Base-by-base conservation (phyloP, 92 coral and sea anemone species). In the Siderastrea siderea region DNA sequence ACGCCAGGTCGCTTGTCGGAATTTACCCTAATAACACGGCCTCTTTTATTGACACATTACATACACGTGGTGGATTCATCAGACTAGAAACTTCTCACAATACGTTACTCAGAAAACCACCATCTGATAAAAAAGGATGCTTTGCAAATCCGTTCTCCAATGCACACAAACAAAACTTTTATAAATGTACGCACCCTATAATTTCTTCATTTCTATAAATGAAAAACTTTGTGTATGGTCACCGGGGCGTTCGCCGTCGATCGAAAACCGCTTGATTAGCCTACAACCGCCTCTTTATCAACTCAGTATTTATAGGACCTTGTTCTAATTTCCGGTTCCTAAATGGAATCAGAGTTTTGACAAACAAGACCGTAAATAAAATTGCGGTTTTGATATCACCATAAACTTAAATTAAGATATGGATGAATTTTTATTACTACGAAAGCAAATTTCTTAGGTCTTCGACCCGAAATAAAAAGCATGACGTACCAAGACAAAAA, bases 11-110 rank as follows among this genome's bases (percentile, higher is more conserved):
- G 38, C 38, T 26, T 26, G 38, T 26, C 38, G 38, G 38, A 26
- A 26, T 26, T 26, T 26, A 26, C 38, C 38, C 38, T 26, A 26
- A 26, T 26, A 26, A 26, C 38, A 26, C 38, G 38, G 38, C 38
- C 38, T 26, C 38, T 0, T 26, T 26, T 26, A 26, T 26, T 26
- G 38, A 26, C 38, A 57, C 8, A 12, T 59, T 15, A 17, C 11
- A 3, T 44, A 14, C 66, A 77, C 68, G 81, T 77, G 68, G 66
- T 45, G 67, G 48, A 77, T 48, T 12, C 48, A 71, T 77, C 8
- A 57, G n/a, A 61, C 13, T 61, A 14, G 6, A 13, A 14, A 14
- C 38, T 61, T 61, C 0, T 61, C 66, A 14, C 66, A 16, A 61
- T 19, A 16, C 19, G 5, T 19, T 14, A 5, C 38, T 61, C 19